Percentiles rank a stretch among this genome's conserved stretches.
phyloP scores from a whole-genome alignment of 2,113 vertebrate species.

The Malurus elegans region DNA sequence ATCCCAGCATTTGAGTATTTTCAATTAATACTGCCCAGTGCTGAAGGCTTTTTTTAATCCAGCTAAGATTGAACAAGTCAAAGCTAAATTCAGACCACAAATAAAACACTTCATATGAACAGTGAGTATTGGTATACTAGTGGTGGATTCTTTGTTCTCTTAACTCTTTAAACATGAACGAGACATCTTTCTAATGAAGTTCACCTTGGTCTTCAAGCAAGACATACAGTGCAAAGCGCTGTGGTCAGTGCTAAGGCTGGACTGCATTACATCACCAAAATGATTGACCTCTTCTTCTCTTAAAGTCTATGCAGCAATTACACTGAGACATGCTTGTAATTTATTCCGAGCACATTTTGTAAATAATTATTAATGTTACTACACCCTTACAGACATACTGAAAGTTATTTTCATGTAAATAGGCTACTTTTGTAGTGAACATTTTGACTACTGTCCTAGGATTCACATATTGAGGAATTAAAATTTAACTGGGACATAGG shows the following conservation, averaged over 20 bases:
- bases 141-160: conserved; percentile 10
- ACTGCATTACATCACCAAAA: conserved; percentile 6
- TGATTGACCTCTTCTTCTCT: not conserved
- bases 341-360: not conserved
- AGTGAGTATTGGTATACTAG: not conserved
- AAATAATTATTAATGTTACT: conserved; percentile 18
- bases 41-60: conserved; percentile 26
- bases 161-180: not conserved
- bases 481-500: not conserved
- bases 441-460: not conserved
- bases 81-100: conserved; percentile 43
- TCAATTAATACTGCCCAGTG: conserved; percentile 9
- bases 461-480: not conserved
- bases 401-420: conserved; percentile 34
- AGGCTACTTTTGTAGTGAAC: not conserved
- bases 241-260: not conserved
- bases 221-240: not conserved
- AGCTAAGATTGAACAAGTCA: conserved; percentile 10
- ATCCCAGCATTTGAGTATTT: conserved; percentile 8
- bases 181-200: not conserved
- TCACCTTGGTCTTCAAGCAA: not conserved
- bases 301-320: not conserved
- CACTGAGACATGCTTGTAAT: not conserved
- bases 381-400: not conserved
- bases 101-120: conserved; percentile 9